A percentile compares a stretch with the other conserved stretches of the same genome.
phyloP scores from a whole-genome alignment of 2,888 invertebrate genomes.

The Lasioglossum malachurum region DNA sequence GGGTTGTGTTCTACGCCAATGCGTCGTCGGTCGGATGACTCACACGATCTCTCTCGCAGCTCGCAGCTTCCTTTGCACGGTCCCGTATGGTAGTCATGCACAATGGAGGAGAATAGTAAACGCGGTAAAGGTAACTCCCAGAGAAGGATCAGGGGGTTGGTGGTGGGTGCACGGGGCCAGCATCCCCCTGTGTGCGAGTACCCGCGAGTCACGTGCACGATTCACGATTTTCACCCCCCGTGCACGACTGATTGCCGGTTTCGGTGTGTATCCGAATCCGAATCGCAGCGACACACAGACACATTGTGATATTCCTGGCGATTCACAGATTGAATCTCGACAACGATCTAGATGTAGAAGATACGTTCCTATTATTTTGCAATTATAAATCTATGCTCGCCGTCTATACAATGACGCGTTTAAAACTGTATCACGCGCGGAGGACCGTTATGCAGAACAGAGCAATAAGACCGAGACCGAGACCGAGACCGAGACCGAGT shows the following conservation, averaged over 20 bases:
- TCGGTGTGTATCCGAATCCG: constrained; percentile 30
- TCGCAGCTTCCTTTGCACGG: constrained; percentile 74
- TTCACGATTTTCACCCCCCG: constrained; percentile 72
- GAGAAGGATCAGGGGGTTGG: constrained; percentile 59
- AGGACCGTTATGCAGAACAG: background rate
- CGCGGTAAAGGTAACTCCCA: constrained; percentile 79
- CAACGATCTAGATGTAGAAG: background rate
- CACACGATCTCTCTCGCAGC: constrained; percentile 74
- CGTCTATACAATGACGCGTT: background rate
- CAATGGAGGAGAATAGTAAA: constrained; percentile 78
- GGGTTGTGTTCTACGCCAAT: constrained; percentile 65
- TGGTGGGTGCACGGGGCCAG: constrained; percentile 59
- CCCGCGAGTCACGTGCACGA: constrained; percentile 76
- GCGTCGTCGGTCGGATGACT: constrained; percentile 70
- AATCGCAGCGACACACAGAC: constrained; percentile 19
- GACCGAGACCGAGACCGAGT: background rate
- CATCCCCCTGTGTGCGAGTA: constrained; percentile 64
- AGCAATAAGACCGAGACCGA: background rate
- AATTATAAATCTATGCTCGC: background rate
- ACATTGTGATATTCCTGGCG: background rate
- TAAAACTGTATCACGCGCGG: background rate
- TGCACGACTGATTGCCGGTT: constrained; percentile 47
- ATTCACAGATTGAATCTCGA: background rate
- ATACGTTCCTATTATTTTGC: background rate
- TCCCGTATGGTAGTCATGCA: constrained; percentile 75